Evolutionary conservation across 2,888 invertebrate species (phyloP), one percentile per base, ranked within the genome.

Genomic region (Drosophila suboccidentalis): DNA sequence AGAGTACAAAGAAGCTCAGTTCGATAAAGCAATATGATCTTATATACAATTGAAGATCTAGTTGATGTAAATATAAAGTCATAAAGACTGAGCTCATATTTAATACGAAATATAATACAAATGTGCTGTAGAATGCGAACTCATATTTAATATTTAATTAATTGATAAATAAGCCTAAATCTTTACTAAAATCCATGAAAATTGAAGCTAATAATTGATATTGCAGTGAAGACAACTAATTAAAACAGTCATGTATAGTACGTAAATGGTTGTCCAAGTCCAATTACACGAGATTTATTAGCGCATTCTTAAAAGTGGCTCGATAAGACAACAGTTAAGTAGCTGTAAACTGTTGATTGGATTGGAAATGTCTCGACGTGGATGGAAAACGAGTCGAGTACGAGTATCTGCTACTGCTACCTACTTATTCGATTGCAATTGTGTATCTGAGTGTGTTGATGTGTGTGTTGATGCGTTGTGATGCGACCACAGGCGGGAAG

Each of bases 271-370:
- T 39, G 60, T 19, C 38, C 46, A 47, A 19, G 63, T 54, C 34
- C 50, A 68, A 74, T 63, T 69, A 58, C 43, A 34, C 8, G 63
- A 70, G 69, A 60, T 73, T 73, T 78, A 89, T 84, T 78, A 86
- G 71, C 87, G 74, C 78, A 75, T 80, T 78, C 87, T 63, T 55
- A 51, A 62, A 71, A 75, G 70, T 49, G 62, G 75, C 65, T 81
- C 65, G 75, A 86, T 75, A 47, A 53, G 70, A 80, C 78, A 74
- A 82, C 86, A 80, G 80, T 88, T 82, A 78, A 74, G 46, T 78
- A 90, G 89, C 90, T 75, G 90, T 85, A 84, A 80, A 78, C 69
- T 55, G 78, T 51, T 75, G 82, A 88, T 89, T 83, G 79, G 75
- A 75, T 57, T 46, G 57, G 13, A 46, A 36, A 46, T 82, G 85